phyloP scores from a whole-genome alignment of 2,888 invertebrate species.

The Vesta saturnalis region DNA sequence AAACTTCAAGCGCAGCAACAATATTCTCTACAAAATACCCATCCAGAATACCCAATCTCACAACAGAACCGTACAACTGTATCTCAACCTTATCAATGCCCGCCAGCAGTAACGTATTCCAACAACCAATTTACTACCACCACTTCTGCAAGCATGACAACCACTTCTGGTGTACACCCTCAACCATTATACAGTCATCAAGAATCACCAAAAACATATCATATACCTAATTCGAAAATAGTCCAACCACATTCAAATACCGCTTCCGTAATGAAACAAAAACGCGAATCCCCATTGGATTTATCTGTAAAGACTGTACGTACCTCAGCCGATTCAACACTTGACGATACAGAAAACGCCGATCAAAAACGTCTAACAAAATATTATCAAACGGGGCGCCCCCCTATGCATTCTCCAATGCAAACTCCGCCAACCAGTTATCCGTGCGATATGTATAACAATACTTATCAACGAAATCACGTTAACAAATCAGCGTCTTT shows the following conservation, averaged over 20 bases:
- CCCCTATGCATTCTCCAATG: slow-evolving; percentile 50
- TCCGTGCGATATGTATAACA: slow-evolving; percentile 49
- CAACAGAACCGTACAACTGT: slow-evolving; percentile 20
- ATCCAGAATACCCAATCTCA: slow-evolving; percentile 27
- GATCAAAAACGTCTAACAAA: slow-evolving; percentile 60
- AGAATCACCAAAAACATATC: slow-evolving; percentile 34
- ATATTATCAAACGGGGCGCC: slow-evolving; percentile 47
- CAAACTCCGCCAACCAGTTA: slow-evolving; percentile 49
- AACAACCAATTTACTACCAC: slow-evolving; percentile 34
- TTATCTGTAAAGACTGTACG: slow-evolving; percentile 89
- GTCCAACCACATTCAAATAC: slow-evolving; percentile 31
- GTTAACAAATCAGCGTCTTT: slow-evolving; percentile 49
- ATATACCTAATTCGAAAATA: slow-evolving; percentile 25
- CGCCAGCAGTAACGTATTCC: slow-evolving; percentile 38
- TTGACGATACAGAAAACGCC: slow-evolving; percentile 65
- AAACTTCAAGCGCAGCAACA: slow-evolving; percentile 15
- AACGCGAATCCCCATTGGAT: slow-evolving; percentile 84
- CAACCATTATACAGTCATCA: slow-evolving; percentile 29
- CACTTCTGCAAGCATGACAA: slow-evolving; percentile 35
- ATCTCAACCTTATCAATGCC: slow-evolving; percentile 32
- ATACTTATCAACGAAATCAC: slow-evolving; percentile 52
- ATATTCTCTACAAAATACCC: slow-evolving; percentile 30
- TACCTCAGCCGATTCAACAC: slow-evolving; percentile 89
- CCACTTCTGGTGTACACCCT: slow-evolving; percentile 24
- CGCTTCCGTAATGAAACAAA: slow-evolving; percentile 58